A percentile compares a stretch with the other conserved stretches of the same genome.
Evolutionary conservation across 2,797 vertebrate species (phyloP).

Genomic region (Paratrypauchen microcephalus): DNA sequence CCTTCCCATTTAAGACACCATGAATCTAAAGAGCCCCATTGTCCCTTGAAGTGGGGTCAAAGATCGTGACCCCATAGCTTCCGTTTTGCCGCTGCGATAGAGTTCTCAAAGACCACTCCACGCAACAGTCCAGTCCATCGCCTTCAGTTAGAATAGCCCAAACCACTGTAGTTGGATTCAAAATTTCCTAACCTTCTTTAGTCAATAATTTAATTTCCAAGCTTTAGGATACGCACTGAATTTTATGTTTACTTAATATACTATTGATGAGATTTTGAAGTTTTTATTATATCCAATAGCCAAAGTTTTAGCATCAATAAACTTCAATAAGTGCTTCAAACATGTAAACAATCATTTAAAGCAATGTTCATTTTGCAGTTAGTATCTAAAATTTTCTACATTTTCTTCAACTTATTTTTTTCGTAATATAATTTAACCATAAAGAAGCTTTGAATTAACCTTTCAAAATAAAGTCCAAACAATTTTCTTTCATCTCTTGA

Average conservation of each 20-base stretch:
- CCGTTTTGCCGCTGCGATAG: conserved; percentile 41
- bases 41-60: conserved; percentile 70
- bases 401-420: not conserved
- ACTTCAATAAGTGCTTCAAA: not conserved
- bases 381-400: not conserved
- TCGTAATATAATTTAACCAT: not conserved
- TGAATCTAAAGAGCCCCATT: conserved; percentile 79
- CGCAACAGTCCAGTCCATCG: not conserved
- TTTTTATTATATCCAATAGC: no score
- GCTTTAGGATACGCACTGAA: not conserved
- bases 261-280: no score
- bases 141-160: not conserved
- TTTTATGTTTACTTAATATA: not conserved
- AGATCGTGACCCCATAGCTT: conserved; percentile 48
- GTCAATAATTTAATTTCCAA: not conserved
- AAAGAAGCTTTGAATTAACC: not conserved
- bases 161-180: not conserved
- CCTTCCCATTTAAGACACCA: conserved; percentile 64
- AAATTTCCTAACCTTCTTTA: not conserved
- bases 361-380: not conserved
- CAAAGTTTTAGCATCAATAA: not conserved
- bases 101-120: not conserved
- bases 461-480: not conserved
- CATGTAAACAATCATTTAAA: not conserved
- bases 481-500: not conserved